Evolutionary conservation across 2,888 invertebrate species (phyloP), one percentile per base, ranked within the genome.

Genomic region (Lacanobia wlatinum): DNA sequence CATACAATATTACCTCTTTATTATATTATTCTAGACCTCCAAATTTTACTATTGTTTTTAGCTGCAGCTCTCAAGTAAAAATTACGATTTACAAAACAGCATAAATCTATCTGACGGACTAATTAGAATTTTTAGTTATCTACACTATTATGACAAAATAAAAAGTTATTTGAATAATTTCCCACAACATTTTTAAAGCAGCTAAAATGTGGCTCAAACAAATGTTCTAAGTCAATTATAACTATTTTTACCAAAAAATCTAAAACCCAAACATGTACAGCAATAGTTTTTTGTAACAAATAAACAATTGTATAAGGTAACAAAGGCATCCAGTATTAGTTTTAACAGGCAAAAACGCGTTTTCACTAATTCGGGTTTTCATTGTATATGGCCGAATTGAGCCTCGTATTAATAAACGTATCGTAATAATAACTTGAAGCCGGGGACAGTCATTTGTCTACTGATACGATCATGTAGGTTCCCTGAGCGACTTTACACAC

Each of bases 401-500:
- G 58, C 58, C 58, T 59, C 58, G 38, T 21, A 18, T 18, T 18
- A 48, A 48, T 48, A 7, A 10, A 10, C 5, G 12, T 52, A 53
- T 21, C 21, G 21, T 40, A 40, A 21, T 40, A 23, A 53, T 48
- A 56, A 56, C 12, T 67, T 59, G 46, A 70, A 72, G 34, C 56
- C 14, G 64, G 38, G 52, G 48, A 52, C 60, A 71, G 56, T 71
- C 63, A 71, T 82, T 75, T 76, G 62, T 68, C 64, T 68, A 79
- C 69, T 72, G 52, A 62, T 68, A 73, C 60, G 21, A 55, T 64
- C 21, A 16, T 62, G 63, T 48, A 48, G 50, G 12, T 48, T 70
- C 56, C 56, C 66, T 64, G 40, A 52, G 34, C 43, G 43, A 38
- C 14, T 68, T 43, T 60, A 73, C 60, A 69, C 50, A 73, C 55